Conservation (phyloP, 2,888 invertebrate genomes). For the Caenorhabditis angaria region DNA sequence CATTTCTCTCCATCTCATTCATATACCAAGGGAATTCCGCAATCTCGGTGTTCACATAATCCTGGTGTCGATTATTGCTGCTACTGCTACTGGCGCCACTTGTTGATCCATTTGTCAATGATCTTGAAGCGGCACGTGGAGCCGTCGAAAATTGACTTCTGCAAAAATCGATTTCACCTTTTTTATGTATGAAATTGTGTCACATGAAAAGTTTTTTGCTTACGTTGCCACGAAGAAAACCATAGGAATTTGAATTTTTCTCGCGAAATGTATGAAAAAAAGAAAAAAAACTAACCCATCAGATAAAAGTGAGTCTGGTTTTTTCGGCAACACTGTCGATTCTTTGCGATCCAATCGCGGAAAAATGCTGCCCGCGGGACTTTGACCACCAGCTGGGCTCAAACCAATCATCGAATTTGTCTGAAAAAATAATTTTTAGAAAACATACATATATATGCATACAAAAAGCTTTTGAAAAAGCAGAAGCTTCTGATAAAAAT, state of each 20-base stretch:
- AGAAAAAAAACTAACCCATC: slow-evolving; percentile 38
- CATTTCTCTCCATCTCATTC: slow-evolving; percentile 56
- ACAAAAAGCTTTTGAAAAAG: too few species aligned
- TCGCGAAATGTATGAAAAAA: too few species aligned
- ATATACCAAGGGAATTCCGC: slow-evolving; percentile 64
- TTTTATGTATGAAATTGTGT: too few species aligned
- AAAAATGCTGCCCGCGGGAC: slow-evolving; percentile 30
- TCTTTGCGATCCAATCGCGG: slow-evolving; percentile 44
- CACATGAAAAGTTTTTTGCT: too few species aligned
- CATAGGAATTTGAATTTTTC: slow-evolving; percentile 15
- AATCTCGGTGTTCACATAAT: slow-evolving; percentile 61
- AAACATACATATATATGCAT: too few species aligned
- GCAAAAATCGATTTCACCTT: not conserved
- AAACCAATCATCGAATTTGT: slow-evolving; percentile 33
- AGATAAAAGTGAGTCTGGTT: slow-evolving; percentile 32
- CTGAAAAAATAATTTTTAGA: slow-evolving; percentile 32
- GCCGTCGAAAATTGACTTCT: slow-evolving; percentile 13
- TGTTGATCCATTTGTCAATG: not conserved
- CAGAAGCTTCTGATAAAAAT: slow-evolving; percentile 7
- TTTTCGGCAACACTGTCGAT: slow-evolving; percentile 52
- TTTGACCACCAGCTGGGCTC: slow-evolving; percentile 22
- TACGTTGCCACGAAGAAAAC: slow-evolving; percentile 42
- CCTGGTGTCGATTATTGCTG: slow-evolving; percentile 30
- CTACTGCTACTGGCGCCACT: too few species aligned
- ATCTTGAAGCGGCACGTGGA: not conserved